Base-by-base conservation (phyloP, 37 sponge, comb jelly and placozoan species). In the Chondrilla cf. caribensis region DNA sequence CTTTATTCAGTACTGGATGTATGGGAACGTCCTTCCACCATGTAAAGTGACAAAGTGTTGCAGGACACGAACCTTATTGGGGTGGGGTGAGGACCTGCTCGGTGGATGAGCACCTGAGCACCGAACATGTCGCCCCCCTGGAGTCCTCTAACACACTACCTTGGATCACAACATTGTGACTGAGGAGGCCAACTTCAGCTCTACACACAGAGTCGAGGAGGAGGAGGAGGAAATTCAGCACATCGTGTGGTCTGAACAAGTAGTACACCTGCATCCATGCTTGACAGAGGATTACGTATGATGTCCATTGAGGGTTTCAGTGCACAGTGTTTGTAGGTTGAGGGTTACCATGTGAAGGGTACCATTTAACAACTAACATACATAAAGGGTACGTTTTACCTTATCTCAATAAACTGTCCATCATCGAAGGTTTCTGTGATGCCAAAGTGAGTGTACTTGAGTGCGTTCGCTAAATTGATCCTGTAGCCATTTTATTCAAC, bases 171-270 rank as follows among this genome's bases (percentile, higher is more conserved):
- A 95, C 91, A 84, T 95, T 95, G 59, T 92, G 92, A 54, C 90
- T 79, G 17, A 95, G 90, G 24, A 92, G 60, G 0, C 95, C 95
- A 68, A 95, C 95, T 42, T 94, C 94, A 40, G 94, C 94, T 47
- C 94, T 86, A 79, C 17, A 17, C 17, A 55, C 57, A 55, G 57
- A n/a, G n/a, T n/a, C n/a, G n/a, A n/a, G n/a, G n/a, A n/a, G n/a
- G n/a, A n/a, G n/a, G n/a, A n/a, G n/a, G n/a, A n/a, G n/a, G n/a
- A n/a, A n/a, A n/a, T n/a, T n/a, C n/a, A n/a, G n/a, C n/a, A n/a
- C n/a, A n/a, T n/a, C n/a, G n/a, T n/a, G n/a, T n/a, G n/a, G n/a
- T n/a, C n/a, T n/a, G n/a, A n/a, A n/a, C n/a, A n/a, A n/a, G n/a
- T n/a, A n/a, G n/a, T n/a, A n/a, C n/a, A n/a, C n/a, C n/a, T n/a